phyloP scores from a whole-genome alignment of 1,140 invertebrate species.

The Dryas iulia region DNA sequence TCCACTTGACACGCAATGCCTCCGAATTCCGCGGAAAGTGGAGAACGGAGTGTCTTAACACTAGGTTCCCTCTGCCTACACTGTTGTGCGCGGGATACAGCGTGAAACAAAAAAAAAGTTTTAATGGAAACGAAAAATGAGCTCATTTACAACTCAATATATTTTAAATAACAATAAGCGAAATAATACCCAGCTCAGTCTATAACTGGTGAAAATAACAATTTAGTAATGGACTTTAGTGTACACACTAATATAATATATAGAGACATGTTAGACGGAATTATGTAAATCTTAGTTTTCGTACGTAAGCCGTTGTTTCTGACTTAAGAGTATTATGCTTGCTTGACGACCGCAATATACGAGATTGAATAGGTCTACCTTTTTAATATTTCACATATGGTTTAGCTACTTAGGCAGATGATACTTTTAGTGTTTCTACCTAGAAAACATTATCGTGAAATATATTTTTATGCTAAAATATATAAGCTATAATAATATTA shows the following conservation, averaged over 20 bases:
- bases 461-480: too few relatives aligned
- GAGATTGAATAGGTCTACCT: not conserved
- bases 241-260: not conserved
- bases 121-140: too few relatives aligned
- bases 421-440: not conserved
- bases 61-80: too few relatives aligned
- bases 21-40: too few relatives aligned
- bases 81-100: too few relatives aligned
- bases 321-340: conserved; percentile 15
- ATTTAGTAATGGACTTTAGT: not conserved
- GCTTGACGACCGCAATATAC: conserved; percentile 2
- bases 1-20: too few relatives aligned
- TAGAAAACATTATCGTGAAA: not conserved
- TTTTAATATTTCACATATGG: not conserved
- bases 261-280: conserved; percentile 11
- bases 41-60: too few relatives aligned
- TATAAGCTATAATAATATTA: too few relatives aligned
- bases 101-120: too few relatives aligned
- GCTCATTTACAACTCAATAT: too few relatives aligned
- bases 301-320: conserved; percentile 15
- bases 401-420: not conserved
- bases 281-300: conserved; percentile 23
- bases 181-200: not conserved
- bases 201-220: not conserved
- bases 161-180: too few relatives aligned